Evolutionary conservation across 2,888 invertebrate genomes (phyloP).

Genomic region (Maniola hyperantus): DNA sequence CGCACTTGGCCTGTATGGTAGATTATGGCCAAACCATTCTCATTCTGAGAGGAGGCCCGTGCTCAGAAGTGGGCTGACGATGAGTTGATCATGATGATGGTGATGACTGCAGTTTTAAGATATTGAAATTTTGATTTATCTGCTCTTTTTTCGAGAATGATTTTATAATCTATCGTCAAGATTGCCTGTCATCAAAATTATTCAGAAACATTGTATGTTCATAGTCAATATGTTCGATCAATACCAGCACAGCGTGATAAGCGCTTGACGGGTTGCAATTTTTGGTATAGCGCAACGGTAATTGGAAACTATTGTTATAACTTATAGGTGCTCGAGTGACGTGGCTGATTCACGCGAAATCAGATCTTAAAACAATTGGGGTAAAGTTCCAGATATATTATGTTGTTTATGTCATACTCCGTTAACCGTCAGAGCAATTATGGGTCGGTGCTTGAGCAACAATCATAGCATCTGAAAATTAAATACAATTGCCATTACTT

Average conservation of each 20-base stretch:
- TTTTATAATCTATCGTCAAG: neutral
- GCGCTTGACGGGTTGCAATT: constrained; percentile 26
- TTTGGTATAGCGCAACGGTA: constrained; percentile 22
- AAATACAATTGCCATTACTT: too few species aligned
- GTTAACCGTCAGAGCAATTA: constrained; percentile 6
- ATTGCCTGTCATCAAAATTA: neutral
- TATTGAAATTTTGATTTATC: too few species aligned
- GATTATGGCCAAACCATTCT: too few species aligned
- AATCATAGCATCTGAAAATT: neutral
- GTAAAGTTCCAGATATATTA: neutral
- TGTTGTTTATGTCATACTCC: neutral
- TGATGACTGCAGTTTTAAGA: too few species aligned
- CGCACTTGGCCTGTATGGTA: too few species aligned
- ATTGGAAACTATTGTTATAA: constrained; percentile 28
- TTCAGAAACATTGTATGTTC: neutral
- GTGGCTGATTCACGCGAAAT: neutral
- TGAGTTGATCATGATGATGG: too few species aligned
- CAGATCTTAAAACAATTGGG: neutral
- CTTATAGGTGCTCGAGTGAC: neutral
- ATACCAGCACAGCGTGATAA: constrained; percentile 7
- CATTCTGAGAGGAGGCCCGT: too few species aligned
- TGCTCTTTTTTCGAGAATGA: too few species aligned
- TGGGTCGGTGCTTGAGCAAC: constrained; percentile 12
- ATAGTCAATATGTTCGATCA: neutral
- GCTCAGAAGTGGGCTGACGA: too few species aligned